Percentiles rank a stretch among this genome's conserved stretches.
These are phyloP conservation scores for Baryphthengus martii DNA, from an alignment of 2,113 vertebrate species.

Conservation along the genomic window DNA sequence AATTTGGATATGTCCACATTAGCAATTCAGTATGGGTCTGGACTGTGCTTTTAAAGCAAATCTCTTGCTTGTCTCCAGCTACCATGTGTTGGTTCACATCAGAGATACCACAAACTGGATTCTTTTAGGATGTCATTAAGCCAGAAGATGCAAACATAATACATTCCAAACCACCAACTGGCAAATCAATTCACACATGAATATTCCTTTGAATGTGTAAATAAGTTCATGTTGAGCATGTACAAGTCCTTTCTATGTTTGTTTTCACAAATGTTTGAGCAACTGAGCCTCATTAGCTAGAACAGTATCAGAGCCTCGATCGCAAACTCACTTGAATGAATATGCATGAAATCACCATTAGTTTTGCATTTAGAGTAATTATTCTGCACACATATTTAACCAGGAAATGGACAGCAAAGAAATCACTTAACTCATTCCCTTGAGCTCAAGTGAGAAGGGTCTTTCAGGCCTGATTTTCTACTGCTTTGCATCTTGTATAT, in stretches of 20 bases:
- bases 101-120: neutral
- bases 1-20: rapidly evolving
- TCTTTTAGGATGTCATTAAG: slow-evolving; percentile 1
- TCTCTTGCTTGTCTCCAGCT: neutral
- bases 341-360: slow-evolving; percentile 53
- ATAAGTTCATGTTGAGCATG: slow-evolving; percentile 24
- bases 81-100: neutral
- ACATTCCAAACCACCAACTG: neutral
- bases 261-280: slow-evolving; percentile 47
- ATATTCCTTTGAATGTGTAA: slow-evolving; percentile 38
- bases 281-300: slow-evolving; percentile 34
- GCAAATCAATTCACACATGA: slow-evolving; percentile 6
- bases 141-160: slow-evolving; percentile 14
- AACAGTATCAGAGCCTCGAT: neutral
- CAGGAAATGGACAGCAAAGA: neutral
- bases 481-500: neutral
- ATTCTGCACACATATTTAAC: slow-evolving; percentile 17
- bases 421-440: neutral
- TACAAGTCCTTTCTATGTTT: slow-evolving; percentile 9
- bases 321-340: slow-evolving; percentile 25
- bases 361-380: slow-evolving; percentile 28
- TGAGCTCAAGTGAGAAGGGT: neutral
- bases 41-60: neutral
- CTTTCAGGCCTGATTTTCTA: neutral
- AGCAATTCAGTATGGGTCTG: neutral